Percentiles rank a stretch among this genome's conserved stretches.
phyloP scores from a whole-genome alignment of 2,797 vertebrate genomes.

The Oophaga sylvatica region DNA sequence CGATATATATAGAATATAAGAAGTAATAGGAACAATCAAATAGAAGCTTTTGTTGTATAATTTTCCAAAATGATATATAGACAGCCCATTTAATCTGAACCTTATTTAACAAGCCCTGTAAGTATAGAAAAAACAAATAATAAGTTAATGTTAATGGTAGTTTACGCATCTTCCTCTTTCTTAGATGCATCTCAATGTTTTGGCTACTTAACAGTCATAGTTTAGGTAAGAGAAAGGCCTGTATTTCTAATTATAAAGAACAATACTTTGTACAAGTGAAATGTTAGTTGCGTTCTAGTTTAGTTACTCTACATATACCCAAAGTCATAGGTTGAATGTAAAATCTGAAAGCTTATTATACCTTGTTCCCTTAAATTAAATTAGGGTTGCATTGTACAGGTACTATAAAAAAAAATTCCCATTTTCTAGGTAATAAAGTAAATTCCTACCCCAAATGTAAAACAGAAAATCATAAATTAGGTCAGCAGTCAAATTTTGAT shows the following conservation, averaged over 20 bases:
- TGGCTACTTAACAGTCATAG: not conserved
- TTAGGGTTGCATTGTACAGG: not conserved
- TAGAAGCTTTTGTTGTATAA: too few relatives aligned
- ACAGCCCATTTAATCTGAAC: not conserved
- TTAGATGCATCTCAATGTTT: slow-evolving; percentile 19
- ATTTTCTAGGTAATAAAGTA: not conserved
- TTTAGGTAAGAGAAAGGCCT: slow-evolving; percentile 18
- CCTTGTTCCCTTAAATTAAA: not conserved
- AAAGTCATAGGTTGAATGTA: not conserved
- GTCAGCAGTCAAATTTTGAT: too few relatives aligned
- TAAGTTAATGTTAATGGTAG: slow-evolving; percentile 6
- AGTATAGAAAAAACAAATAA: not conserved
- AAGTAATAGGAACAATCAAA: too few relatives aligned
- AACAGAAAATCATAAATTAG: not conserved
- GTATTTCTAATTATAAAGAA: slow-evolving; percentile 36
- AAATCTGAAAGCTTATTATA: not conserved
- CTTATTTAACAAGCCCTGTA: not conserved
- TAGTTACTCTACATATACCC: not conserved
- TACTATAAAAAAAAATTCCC: not conserved
- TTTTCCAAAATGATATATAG: not conserved
- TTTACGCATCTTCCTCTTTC: not conserved
- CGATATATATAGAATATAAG: too few relatives aligned
- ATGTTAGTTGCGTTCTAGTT: not conserved
- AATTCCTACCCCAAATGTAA: too few relatives aligned
- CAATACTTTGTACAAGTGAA: slow-evolving; percentile 18